Conservation (phyloP, 2,888 invertebrate species). For the Chironomus riparius region DNA sequence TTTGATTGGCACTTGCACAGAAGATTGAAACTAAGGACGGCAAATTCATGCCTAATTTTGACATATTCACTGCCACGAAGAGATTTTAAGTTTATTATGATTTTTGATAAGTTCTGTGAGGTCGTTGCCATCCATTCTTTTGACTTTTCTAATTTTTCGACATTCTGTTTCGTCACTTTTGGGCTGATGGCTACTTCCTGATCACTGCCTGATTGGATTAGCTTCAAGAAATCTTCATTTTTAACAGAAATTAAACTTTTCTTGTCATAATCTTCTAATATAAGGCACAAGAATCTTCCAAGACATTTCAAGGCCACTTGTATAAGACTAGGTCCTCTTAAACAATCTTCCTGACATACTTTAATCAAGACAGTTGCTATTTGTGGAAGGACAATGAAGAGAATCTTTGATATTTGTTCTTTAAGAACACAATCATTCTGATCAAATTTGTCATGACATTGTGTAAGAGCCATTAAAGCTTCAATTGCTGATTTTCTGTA, state of each 20-base stretch:
- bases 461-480: constrained; percentile 54
- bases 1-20: constrained; percentile 54
- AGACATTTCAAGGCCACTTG: constrained; percentile 37
- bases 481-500: constrained; percentile 46
- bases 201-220: background rate
- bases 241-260: background rate
- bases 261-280: constrained; percentile 38
- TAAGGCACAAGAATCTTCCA: constrained; percentile 36
- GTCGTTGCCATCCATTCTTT: constrained; percentile 42
- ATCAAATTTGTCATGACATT: constrained; percentile 49
- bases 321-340: constrained; percentile 49
- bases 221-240: constrained; percentile 14
- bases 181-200: constrained; percentile 31
- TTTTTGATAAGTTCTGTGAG: constrained; percentile 34
- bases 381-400: constrained; percentile 53
- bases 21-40: constrained; percentile 49
- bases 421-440: constrained; percentile 46
- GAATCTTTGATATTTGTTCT: constrained; percentile 47
- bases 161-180: constrained; percentile 37
- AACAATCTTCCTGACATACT: constrained; percentile 46
- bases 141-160: constrained; percentile 38
- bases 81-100: constrained; percentile 42
- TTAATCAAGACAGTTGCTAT: constrained; percentile 46
- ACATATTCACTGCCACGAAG: constrained; percentile 52
- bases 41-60: constrained; percentile 54